Evolutionary conservation across 2,113 vertebrate species (phyloP).

Genomic region (Himantopus leucocephalus): DNA sequence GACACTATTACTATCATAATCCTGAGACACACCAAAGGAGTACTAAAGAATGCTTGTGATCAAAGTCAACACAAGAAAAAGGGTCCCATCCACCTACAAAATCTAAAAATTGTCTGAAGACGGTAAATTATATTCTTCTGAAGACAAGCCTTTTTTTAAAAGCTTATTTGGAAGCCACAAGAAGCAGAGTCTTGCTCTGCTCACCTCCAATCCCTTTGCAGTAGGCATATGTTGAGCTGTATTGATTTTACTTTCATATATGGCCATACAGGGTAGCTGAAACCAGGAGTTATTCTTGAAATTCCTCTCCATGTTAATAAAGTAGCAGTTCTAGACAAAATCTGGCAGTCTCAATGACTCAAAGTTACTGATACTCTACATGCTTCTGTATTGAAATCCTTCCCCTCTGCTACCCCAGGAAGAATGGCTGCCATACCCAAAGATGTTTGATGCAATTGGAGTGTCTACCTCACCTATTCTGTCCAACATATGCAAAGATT

Average conservation of each 20-base stretch:
- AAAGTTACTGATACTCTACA: not conserved
- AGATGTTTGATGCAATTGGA: not conserved
- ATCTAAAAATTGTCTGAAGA: not conserved
- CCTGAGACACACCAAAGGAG: fast-evolving
- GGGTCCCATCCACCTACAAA: not conserved
- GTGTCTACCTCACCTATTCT: not conserved
- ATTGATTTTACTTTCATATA: not conserved
- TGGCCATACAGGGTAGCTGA: not conserved
- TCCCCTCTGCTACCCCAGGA: not conserved
- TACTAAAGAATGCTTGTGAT: not conserved
- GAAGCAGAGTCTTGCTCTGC: not conserved
- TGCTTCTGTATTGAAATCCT: not conserved
- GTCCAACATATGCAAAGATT: not conserved
- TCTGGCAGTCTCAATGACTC: not conserved
- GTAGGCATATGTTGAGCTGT: not conserved
- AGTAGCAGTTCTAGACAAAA: not conserved
- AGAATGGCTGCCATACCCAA: not conserved
- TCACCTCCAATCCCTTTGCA: not conserved
- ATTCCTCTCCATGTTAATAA: not conserved
- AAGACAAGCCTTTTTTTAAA: not conserved
- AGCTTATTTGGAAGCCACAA: not conserved
- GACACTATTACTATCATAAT: not conserved
- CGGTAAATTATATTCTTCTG: not conserved
- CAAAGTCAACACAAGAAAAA: not conserved
- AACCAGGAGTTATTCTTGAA: not conserved